phyloP scores from a whole-genome alignment of 2,113 vertebrate species.

The Plectropomus leopardus region DNA sequence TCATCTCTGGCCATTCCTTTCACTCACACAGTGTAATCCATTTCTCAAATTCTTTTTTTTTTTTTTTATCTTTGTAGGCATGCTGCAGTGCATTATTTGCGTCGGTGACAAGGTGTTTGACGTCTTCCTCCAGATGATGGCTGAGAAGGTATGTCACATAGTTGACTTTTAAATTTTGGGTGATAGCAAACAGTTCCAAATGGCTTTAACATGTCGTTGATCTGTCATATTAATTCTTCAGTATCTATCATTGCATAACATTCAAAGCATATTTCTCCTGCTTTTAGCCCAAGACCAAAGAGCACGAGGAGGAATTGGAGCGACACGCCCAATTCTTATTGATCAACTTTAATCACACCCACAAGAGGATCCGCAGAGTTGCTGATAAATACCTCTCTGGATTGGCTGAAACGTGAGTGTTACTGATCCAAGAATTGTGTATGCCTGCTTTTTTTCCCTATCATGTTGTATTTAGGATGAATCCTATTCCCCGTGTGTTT shows the following conservation, averaged over 20 bases:
- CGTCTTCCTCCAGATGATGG: conserved; percentile 97
- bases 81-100: conserved; percentile 97
- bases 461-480: neutral
- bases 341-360: conserved; percentile 97
- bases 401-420: conserved; percentile 93
- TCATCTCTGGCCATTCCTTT: neutral
- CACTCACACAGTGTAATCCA: neutral
- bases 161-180: neutral
- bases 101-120: conserved; percentile 98
- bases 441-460: neutral
- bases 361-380: conserved; percentile 96
- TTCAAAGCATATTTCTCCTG: conserved; percentile 1
- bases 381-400: conserved; percentile 98
- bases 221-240: neutral
- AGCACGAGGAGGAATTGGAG: conserved; percentile 95
- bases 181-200: neutral
- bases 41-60: neutral
- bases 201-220: neutral
- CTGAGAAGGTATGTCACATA: conserved; percentile 89
- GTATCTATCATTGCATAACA: neutral
- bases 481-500: neutral
- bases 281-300: conserved; percentile 94
- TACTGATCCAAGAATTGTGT: no score
- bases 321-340: conserved; percentile 95
- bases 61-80: conserved; percentile 84